Percentiles rank a stretch among this genome's conserved stretches.
Evolutionary conservation across 2,797 vertebrate genomes (phyloP).

Genomic region (Enteromius unitaeniatus): DNA sequence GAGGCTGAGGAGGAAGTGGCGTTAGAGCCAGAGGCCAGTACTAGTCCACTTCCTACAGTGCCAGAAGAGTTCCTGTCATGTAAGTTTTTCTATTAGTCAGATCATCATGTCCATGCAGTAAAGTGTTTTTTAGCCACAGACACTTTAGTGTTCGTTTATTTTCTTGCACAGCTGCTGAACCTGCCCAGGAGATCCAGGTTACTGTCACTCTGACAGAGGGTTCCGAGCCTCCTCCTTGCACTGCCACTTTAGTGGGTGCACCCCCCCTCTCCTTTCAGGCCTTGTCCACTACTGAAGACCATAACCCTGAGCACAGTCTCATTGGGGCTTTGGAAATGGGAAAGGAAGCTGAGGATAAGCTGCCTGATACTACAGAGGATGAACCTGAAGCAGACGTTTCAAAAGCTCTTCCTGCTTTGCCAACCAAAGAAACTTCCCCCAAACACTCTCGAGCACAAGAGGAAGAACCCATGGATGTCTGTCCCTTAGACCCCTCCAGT

Average conservation of each 20-base stretch:
- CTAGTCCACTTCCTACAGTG: constrained; percentile 38
- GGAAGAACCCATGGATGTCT: constrained; percentile 56
- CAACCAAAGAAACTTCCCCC: constrained; percentile 56
- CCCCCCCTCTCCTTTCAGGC: constrained; percentile 53
- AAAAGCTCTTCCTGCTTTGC: constrained; percentile 44
- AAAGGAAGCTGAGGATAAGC: constrained; percentile 31
- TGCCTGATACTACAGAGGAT: constrained; percentile 14
- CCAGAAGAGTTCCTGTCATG: constrained; percentile 58
- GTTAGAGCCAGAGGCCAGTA: constrained; percentile 36
- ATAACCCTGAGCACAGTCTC: constrained; percentile 31
- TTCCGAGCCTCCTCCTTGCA: constrained; percentile 38
- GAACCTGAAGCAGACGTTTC: constrained; percentile 59
- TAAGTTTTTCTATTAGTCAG: constrained; percentile 20
- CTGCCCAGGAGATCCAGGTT: constrained; percentile 66
- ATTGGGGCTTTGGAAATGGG: constrained; percentile 14
- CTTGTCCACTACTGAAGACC: constrained; percentile 42
- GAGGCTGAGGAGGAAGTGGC: constrained; percentile 36
- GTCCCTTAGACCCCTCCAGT: constrained; percentile 21
- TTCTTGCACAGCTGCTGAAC: constrained; percentile 50
- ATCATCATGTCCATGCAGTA: not conserved
- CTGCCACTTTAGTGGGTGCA: constrained; percentile 37
- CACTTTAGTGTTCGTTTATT: not conserved
- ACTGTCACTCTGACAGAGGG: constrained; percentile 61
- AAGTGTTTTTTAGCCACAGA: not conserved
- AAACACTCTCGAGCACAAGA: constrained; percentile 49